Evolutionary conservation across 2,797 vertebrate species (phyloP), one percentile per base, ranked within the genome.

Genomic region (Acanthis flammea): DNA sequence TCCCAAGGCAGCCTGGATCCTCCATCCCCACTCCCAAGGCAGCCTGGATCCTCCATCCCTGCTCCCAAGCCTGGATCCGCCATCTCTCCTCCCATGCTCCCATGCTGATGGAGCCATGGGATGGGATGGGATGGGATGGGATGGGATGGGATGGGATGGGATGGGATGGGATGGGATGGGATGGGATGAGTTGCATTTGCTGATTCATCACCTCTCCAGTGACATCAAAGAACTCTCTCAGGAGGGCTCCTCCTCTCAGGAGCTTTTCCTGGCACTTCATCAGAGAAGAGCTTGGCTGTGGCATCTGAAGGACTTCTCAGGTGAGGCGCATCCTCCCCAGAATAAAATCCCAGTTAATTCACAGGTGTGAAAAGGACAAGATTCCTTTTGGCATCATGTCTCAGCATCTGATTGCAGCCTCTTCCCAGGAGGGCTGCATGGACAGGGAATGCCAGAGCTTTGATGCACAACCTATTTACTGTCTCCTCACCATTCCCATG

Each of bases 241-340:
- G 84, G 73, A 90, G 80, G 8, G 33, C 5, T 37, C 57, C 24
- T 58, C 61, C 88, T 85, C 81, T 84, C 8, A 86, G 82, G 67
- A 90, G 80, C 63, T 94, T 85, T 87, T 75, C 55, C 39, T n/a
- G 61, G 63, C 88, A 68, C 90, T 96, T 95, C 70, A 92, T 92
- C 94, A 95, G 95, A 48, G 58, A 87, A 78, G 87, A 96, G 88
- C 71, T 92, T 60, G 55, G 84, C 94, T 84, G 45, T 89, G 87
- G 58, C 82, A 47, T 92, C 92, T 84, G 90, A 88, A 97, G 76
- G 94, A 85, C 73, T 81, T 67, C 81, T 94, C 92, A 88, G 90
- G 93, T 95, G 88, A 94, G 92, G 82, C 8, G 0, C 70, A 60
- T 74, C 67, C 87, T 91, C 62, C 68, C 87, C 14, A 2, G 67